Evolutionary conservation across 1,140 invertebrate species (phyloP).

Genomic region (Cherax destructor): DNA sequence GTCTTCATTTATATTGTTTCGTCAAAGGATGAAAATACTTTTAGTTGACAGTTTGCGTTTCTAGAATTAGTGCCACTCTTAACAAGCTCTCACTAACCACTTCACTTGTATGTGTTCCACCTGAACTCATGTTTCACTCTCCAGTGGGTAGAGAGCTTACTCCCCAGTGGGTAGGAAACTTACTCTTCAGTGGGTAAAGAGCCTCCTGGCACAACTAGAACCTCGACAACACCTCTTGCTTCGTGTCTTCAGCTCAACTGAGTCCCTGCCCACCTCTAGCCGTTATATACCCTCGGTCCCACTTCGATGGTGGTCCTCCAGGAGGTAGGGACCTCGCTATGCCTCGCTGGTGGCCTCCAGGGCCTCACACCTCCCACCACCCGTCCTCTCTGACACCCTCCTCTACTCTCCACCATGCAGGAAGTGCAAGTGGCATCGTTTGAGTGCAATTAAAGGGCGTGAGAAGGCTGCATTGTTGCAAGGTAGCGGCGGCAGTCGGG

Average conservation of each 20-base stretch:
- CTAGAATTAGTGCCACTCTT: too few relatives aligned
- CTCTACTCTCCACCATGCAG: background rate
- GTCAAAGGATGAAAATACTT: too few relatives aligned
- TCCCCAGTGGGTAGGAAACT: too few relatives aligned
- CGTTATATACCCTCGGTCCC: constrained; percentile 30
- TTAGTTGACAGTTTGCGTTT: too few relatives aligned
- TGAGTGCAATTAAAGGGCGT: background rate
- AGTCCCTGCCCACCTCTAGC: background rate
- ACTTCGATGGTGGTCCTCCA: constrained; percentile 52
- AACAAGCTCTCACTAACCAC: too few relatives aligned
- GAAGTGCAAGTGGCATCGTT: background rate
- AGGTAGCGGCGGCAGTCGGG: constrained; percentile 16
- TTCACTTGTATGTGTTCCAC: too few relatives aligned
- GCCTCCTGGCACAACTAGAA: background rate
- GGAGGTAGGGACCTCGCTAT: background rate
- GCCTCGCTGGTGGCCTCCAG: background rate
- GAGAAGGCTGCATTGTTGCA: background rate
- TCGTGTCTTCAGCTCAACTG: background rate
- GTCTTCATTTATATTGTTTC: too few relatives aligned
- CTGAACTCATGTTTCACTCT: too few relatives aligned
- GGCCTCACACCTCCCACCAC: background rate
- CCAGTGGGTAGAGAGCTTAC: too few relatives aligned
- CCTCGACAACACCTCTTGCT: background rate
- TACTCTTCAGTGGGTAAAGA: too few relatives aligned
- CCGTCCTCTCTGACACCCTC: background rate